Percentiles rank a stretch among this genome's conserved stretches.
phyloP scores from a whole-genome alignment of 2,797 vertebrate genomes.

The Decapterus maruadsi region DNA sequence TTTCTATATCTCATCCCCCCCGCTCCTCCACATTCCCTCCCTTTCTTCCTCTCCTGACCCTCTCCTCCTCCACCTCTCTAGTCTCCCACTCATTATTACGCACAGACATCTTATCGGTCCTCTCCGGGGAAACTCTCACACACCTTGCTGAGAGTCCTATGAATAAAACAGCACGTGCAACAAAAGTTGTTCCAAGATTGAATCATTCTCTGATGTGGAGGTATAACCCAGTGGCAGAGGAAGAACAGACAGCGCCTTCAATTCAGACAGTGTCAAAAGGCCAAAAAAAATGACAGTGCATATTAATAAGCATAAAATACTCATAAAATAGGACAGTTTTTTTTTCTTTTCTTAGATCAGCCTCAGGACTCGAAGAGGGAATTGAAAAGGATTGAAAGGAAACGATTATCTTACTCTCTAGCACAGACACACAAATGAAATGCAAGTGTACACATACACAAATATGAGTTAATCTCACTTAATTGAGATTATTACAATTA shows the following conservation, averaged over 20 bases:
- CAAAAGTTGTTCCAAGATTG: slow-evolving; percentile 52
- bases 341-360: background rate
- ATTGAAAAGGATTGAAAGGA: slow-evolving; percentile 34
- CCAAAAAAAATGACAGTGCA: slow-evolving; percentile 44
- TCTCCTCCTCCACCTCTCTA: slow-evolving; percentile 5
- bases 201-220: slow-evolving; percentile 24
- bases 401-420: slow-evolving; percentile 7
- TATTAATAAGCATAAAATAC: slow-evolving; percentile 30
- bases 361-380: slow-evolving; percentile 15
- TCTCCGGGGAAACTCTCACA: slow-evolving; percentile 16
- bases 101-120: slow-evolving; percentile 21
- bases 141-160: slow-evolving; percentile 20
- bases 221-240: background rate
- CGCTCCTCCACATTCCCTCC: slow-evolving; percentile 1
- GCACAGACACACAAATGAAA: slow-evolving; percentile 14
- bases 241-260: slow-evolving; percentile 18
- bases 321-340: slow-evolving; percentile 27
- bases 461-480: slow-evolving; percentile 29
- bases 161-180: slow-evolving; percentile 60
- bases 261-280: slow-evolving; percentile 51
- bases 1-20: slow-evolving; percentile 21
- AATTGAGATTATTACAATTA: slow-evolving; percentile 6
- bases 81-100: slow-evolving; percentile 44
- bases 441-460: background rate
- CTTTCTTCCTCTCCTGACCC: background rate